phyloP scores from a whole-genome alignment of 2,797 vertebrate genomes.

The Hafferia zeledoni region DNA sequence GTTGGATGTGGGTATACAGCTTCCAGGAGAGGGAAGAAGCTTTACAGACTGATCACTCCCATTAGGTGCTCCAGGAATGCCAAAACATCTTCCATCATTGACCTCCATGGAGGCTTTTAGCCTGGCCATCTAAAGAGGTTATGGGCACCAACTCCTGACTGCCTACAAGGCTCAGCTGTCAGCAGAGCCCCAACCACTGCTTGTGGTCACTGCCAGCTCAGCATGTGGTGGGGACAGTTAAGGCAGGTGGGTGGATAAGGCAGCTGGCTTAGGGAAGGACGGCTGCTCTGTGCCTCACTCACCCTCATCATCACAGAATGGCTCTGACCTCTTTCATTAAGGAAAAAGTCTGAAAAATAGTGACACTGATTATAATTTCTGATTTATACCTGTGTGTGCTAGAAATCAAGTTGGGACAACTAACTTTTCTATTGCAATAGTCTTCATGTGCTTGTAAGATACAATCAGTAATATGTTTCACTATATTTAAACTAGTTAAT shows the following conservation, averaged over 20 bases:
- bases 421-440: not conserved
- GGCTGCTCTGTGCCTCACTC: not conserved
- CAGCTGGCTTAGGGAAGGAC: not conserved
- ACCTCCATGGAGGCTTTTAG: not conserved
- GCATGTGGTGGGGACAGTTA: fast-evolving
- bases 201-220: not conserved
- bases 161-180: not conserved
- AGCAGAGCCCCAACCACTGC: not conserved
- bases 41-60: not conserved
- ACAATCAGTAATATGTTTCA: not conserved
- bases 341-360: not conserved
- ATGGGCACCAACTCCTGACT: not conserved
- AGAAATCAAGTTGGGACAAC: not conserved
- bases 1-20: not conserved
- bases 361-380: not conserved
- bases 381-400: not conserved
- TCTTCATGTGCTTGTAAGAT: not conserved
- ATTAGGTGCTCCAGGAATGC: not conserved
- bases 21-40: not conserved
- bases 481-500: not conserved
- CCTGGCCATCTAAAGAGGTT: not conserved
- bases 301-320: not conserved
- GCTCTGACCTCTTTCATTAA: not conserved
- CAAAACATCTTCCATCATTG: fast-evolving
- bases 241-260: too few species aligned